Base-by-base conservation (phyloP, 1,140 invertebrate genomes). In the Bombus terrestris region DNA sequence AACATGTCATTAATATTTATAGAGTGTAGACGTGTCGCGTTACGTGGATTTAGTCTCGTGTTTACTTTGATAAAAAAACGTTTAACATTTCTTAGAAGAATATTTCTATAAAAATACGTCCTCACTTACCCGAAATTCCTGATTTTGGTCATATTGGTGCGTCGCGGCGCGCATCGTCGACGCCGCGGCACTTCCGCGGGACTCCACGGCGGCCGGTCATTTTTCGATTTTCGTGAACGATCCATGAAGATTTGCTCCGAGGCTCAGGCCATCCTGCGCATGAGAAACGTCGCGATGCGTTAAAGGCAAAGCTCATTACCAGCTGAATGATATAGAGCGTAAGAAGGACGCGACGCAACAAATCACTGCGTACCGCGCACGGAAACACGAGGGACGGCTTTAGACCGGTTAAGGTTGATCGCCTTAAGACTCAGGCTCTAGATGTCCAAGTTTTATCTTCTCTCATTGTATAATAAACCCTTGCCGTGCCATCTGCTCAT, bases 211-310 rank as follows among this genome's bases (percentile, higher is more conserved):
- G 59, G 66, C 66, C 72, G 41, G 57, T 76, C 88, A 84, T 90
- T 89, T 41, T 75, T 76, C 64, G 85, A 89, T 89, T 89, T 89
- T 89, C 88, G 89, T 90, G 78, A 84, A 84, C 81, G 85, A 83
- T 90, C 89, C 89, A 90, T 90, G 88, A 85, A 89, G 89, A 90
- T 72, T 75, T 75, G 77, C 69, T 89, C 88, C 85, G 88, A 89
- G 88, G 88, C 88, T 89, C 85, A 87, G 82, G 89, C 89, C 89
- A 90, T 90, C 74, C 86, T 89, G 78, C n/a, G 71, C 69, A 64
- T 37, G 35, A 64, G 73, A 57, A 87, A 47, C 71, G 41, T 72
- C 47, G 66, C 53, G 76, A 47, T 80, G 35, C 83, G 76, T 85
- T 57, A 83, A 77, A 62, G 59, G 66, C 64, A 28, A 74, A 68